Base-by-base conservation (phyloP, 2,888 invertebrate species). In the Eledone cirrhosa region DNA sequence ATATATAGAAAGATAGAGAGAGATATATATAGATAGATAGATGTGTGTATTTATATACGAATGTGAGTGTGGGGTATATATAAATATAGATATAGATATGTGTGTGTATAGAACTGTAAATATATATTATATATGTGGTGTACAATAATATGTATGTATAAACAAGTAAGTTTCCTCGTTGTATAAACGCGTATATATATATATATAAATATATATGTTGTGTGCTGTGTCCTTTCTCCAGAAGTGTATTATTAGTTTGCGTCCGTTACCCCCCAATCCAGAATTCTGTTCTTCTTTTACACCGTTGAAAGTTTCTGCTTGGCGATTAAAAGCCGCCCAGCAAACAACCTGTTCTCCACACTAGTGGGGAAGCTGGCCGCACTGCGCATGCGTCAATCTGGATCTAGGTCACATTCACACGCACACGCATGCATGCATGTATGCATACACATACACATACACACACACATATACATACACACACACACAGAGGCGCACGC, bases 381-480 rank as follows among this genome's bases (percentile, higher is more conserved):
- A 72, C 72, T 31, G 33, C 72, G 72, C 72, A 72, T 72, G 72
- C 72, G 72, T 29, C 8, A 63, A 13, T 29, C 31, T 41, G 41
- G 31, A 72, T 41, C 72, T 72, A 72, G 72, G 72, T 72, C 72
- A 72, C 31, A 72, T 13, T n/a, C 41, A 19, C 72, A 33, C 72
- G 31, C 72, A 72, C 27, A 67, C 67, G 27, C 14, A 13, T 5
- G 4, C 13, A 11, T 29, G 27, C 8, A 67, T 19, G 2, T 14
- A 67, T 19, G 22, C 31, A 27, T 8, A 27, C 1, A 29, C 27
- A 27, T 22, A 63, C 11, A 1, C 27, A 24, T 22, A 24, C 5
- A 11, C 41, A 2, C 59, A 29, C 19, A n/a, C 22, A 19, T 5
- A 19, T 5, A 67, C 8, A 14, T 14, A 27, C n/a, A 27, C 11